phyloP scores from a whole-genome alignment of 1,140 invertebrate species.

The Theocolax elegans region DNA sequence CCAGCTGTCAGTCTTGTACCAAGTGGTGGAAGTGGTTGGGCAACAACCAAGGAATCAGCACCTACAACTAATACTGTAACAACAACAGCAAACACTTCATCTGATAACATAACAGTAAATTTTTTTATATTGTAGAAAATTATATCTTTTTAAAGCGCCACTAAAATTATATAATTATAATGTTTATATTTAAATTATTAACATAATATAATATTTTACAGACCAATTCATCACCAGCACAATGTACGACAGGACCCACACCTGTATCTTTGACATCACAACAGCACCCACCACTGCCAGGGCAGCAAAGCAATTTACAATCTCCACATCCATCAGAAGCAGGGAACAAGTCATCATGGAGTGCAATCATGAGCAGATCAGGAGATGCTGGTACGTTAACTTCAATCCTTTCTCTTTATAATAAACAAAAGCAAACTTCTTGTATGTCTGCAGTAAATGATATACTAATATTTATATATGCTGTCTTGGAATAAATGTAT shows the following conservation, averaged over 20 bases:
- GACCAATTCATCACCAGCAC: slow-evolving; percentile 62
- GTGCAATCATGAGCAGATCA: slow-evolving; percentile 68
- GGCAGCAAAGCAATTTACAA: slow-evolving; percentile 57
- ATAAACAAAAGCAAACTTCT: slow-evolving; percentile 9
- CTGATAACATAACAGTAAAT: slow-evolving; percentile 58
- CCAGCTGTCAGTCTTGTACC: slow-evolving; percentile 80
- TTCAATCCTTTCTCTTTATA: not conserved
- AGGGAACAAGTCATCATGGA: slow-evolving; percentile 71
- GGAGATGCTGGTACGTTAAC: slow-evolving; percentile 61
- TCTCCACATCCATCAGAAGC: slow-evolving; percentile 59
- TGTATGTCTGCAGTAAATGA: slow-evolving; percentile 10
- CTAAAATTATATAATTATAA: slow-evolving; percentile 21
- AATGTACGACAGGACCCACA: slow-evolving; percentile 59
- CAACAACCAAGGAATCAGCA: slow-evolving; percentile 66
- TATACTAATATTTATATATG: not conserved
- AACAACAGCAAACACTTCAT: slow-evolving; percentile 60
- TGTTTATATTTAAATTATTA: not conserved
- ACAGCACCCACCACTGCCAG: slow-evolving; percentile 61
- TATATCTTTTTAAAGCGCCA: slow-evolving; percentile 13
- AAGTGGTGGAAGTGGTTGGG: slow-evolving; percentile 80
- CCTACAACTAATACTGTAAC: slow-evolving; percentile 58
- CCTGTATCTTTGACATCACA: slow-evolving; percentile 57
- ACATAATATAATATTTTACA: slow-evolving; percentile 26
- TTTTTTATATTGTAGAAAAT: not conserved
- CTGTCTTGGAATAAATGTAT: slow-evolving; percentile 21